These are phyloP conservation scores for Solenodon paradoxus DNA, from an alignment of 2,113 vertebrate species.

Conservation along the genomic window DNA sequence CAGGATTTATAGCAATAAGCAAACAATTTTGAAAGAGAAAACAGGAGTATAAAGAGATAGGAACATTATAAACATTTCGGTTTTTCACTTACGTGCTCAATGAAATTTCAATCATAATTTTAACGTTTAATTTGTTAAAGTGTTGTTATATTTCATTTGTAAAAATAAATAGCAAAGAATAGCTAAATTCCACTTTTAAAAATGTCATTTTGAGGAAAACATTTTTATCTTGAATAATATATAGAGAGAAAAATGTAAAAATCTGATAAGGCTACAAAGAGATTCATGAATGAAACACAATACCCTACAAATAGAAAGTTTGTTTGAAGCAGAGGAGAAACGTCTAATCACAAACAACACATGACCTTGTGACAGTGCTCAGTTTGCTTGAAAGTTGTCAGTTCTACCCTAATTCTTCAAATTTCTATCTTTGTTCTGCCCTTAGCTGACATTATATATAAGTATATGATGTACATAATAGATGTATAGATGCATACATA, in stretches of 20 bases:
- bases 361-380: neutral
- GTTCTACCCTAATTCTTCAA: too few species aligned
- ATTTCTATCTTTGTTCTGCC: too few species aligned
- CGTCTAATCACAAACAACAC: neutral
- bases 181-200: neutral
- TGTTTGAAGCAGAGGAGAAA: neutral
- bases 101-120: neutral
- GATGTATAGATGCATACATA: too few species aligned
- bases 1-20: neutral
- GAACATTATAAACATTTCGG: neutral
- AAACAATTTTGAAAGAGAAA: neutral
- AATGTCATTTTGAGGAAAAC: neutral
- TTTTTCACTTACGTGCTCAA: neutral
- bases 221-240: neutral
- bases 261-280: neutral
- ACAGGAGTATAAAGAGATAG: neutral
- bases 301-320: neutral
- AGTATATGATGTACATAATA: too few species aligned
- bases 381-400: neutral
- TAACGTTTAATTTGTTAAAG: neutral
- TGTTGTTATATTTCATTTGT: neutral
- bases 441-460: too few species aligned
- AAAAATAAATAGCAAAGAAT: neutral
- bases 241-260: neutral
- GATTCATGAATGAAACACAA: neutral